phyloP scores from a whole-genome alignment of 2,888 invertebrate species.

The Apodemia zela region DNA sequence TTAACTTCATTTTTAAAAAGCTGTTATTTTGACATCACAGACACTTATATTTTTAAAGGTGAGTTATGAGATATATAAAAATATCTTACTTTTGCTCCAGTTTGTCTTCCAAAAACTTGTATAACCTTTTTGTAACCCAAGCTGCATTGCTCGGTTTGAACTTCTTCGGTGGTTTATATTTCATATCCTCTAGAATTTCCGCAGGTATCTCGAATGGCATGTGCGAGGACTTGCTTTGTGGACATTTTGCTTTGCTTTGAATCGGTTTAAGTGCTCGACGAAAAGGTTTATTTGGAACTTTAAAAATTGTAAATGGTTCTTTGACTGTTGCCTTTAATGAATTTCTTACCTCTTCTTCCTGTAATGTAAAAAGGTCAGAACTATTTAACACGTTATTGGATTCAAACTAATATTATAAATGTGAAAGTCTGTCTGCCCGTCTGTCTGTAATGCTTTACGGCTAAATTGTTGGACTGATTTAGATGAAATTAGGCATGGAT shows the following conservation, averaged over 20 bases:
- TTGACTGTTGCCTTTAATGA: conserved; percentile 40
- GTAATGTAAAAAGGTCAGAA: conserved; percentile 24
- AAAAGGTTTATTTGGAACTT: conserved; percentile 43
- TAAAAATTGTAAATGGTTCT: conserved; percentile 41
- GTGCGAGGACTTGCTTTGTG: background rate
- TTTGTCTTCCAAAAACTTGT: conserved; percentile 61
- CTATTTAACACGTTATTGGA: too few species aligned
- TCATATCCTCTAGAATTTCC: conserved; percentile 55
- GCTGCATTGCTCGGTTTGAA: conserved; percentile 57
- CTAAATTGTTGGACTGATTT: too few species aligned
- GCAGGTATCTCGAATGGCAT: conserved; percentile 2
- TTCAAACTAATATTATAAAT: too few species aligned
- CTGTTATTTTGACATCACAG: too few species aligned
- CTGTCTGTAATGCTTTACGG: too few species aligned
- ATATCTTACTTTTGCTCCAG: conserved; percentile 59
- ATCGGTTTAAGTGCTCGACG: conserved; percentile 31
- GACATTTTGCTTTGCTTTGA: conserved; percentile 26
- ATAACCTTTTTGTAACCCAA: conserved; percentile 65
- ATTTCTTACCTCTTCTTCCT: conserved; percentile 50
- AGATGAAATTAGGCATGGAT: too few species aligned
- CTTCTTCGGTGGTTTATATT: conserved; percentile 65
- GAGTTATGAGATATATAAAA: background rate
- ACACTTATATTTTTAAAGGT: too few species aligned
- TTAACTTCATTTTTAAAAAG: too few species aligned
- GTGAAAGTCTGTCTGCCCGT: too few species aligned